Conservation (phyloP, 1,140 invertebrate species). For the Oreohelix idahoensis region DNA sequence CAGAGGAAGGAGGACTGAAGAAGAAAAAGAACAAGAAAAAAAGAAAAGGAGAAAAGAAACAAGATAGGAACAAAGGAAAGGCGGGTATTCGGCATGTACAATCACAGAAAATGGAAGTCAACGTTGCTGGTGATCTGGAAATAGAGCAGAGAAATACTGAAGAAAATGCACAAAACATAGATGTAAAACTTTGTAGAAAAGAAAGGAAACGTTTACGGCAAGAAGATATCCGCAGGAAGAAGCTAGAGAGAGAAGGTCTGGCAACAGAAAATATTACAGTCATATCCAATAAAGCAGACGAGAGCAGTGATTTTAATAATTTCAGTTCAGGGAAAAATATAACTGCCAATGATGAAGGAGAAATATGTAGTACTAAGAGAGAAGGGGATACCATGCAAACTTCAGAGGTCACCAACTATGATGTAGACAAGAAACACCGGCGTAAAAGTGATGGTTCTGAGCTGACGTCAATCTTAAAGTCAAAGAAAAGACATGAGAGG, state of each 20-base stretch:
- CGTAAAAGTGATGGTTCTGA: constrained; percentile 1
- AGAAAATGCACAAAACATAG: background rate
- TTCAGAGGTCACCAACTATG: background rate
- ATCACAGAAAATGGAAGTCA: background rate
- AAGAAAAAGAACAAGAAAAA: constrained; percentile 18
- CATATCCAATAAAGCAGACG: background rate
- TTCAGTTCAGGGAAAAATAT: background rate
- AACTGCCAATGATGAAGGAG: background rate
- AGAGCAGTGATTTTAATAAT: background rate
- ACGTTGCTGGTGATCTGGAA: background rate
- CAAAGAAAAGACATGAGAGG: constrained; percentile 18
- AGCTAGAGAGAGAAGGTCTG: background rate
- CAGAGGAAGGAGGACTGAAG: background rate
- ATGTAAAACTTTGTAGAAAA: constrained; percentile 27
- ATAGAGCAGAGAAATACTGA: background rate
- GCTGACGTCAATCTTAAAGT: constrained; percentile 32
- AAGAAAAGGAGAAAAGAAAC: background rate
- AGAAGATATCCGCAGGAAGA: constrained; percentile 37
- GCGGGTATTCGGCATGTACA: background rate
- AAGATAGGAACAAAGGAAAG: background rate
- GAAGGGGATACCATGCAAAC: background rate
- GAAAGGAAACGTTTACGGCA: constrained; percentile 33
- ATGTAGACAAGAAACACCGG: background rate
- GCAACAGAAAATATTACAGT: background rate
- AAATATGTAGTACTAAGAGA: background rate